A percentile compares a stretch with the other conserved stretches of the same genome.
Conservation (phyloP, 2,888 invertebrate genomes). For the Mythimna ferrago region DNA sequence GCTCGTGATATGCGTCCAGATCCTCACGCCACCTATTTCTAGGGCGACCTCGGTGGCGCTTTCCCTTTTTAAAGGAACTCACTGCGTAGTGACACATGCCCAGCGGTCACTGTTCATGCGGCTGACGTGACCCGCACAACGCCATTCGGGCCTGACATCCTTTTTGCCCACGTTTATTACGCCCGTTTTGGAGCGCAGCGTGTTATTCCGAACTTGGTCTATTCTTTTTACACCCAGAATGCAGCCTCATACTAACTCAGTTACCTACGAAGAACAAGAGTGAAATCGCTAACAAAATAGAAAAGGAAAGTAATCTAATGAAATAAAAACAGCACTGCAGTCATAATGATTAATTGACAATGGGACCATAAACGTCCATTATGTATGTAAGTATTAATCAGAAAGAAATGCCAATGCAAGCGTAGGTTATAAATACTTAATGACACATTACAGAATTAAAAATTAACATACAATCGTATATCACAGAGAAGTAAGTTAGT, state of each 20-base stretch:
- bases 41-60: too few relatives aligned
- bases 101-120: too few relatives aligned
- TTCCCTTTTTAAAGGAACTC: too few relatives aligned
- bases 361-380: conserved; percentile 41
- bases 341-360: conserved; percentile 51
- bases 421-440: conserved; percentile 53
- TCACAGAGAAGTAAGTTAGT: conserved; percentile 26
- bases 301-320: conserved; percentile 45
- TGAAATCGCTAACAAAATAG: conserved; percentile 13
- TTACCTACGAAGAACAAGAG: conserved; percentile 15
- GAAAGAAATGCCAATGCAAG: conserved; percentile 42
- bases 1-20: too few relatives aligned
- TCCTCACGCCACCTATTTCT: too few relatives aligned
- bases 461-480: conserved; percentile 67
- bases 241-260: not conserved
- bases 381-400: conserved; percentile 52
- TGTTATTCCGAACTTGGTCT: too few relatives aligned
- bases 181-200: too few relatives aligned
- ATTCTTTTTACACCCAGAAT: too few relatives aligned
- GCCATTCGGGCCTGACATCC: too few relatives aligned
- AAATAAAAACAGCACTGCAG: conserved; percentile 22
- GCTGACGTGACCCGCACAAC: too few relatives aligned
- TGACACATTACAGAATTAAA: conserved; percentile 60
- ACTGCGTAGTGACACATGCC: too few relatives aligned
- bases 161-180: too few relatives aligned